A percentile compares a stretch with the other conserved stretches of the same genome.
These are phyloP conservation scores for Pachydiplax longipennis DNA, from an alignment of 2,888 invertebrate genomes.

Conservation along the genomic window DNA sequence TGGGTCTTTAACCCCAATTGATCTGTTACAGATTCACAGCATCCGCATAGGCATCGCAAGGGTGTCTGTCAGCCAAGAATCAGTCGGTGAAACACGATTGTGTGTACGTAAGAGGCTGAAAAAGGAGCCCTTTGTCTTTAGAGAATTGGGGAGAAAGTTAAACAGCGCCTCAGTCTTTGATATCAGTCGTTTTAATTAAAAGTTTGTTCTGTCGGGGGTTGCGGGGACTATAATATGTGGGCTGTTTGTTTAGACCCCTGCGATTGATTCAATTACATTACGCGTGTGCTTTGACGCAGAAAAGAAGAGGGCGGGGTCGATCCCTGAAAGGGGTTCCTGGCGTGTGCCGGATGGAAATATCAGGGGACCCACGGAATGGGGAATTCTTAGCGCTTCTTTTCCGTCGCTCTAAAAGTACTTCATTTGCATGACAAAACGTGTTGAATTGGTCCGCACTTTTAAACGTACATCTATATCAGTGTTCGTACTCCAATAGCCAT, in stretches of 20 bases:
- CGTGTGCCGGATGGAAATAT: too few species aligned
- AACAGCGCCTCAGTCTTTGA: conserved; percentile 17
- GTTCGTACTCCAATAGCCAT: too few species aligned
- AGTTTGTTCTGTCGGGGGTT: conserved; percentile 19
- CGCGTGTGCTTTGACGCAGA: conserved; percentile 42
- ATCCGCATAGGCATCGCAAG: neutral
- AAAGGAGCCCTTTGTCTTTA: neutral
- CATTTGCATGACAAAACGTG: too few species aligned
- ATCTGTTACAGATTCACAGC: neutral
- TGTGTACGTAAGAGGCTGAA: too few species aligned
- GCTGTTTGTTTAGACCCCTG: conserved; percentile 36
- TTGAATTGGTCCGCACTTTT: too few species aligned
- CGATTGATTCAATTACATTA: conserved; percentile 43
- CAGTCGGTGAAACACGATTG: too few species aligned
- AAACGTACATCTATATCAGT: too few species aligned
- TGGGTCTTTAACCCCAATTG: neutral
- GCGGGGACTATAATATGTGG: conserved; percentile 13
- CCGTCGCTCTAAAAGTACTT: too few species aligned
- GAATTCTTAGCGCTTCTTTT: too few species aligned
- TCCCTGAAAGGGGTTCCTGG: too few species aligned
- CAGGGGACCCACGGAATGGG: too few species aligned
- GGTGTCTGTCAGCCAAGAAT: too few species aligned
- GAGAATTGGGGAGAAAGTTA: neutral
- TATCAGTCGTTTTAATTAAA: conserved; percentile 42
- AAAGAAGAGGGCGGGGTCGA: neutral